Evolutionary conservation across 1,140 invertebrate species (phyloP), one percentile per base, ranked within the genome.

Genomic region (Cyphomyrmex costatus): DNA sequence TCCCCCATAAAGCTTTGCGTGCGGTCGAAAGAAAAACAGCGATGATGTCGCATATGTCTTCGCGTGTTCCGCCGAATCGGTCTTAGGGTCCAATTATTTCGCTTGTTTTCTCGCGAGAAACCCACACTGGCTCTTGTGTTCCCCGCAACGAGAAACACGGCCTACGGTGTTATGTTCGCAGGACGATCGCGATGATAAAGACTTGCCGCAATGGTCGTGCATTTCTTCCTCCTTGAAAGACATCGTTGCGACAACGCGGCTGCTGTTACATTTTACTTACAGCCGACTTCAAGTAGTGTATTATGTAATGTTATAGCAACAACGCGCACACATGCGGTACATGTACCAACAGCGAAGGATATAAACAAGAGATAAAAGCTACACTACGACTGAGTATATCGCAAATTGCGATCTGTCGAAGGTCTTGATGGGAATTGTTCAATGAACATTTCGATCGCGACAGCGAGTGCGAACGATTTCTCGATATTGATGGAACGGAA

Each of bases 41-140:
- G 21, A 85, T 46, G 74, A 85, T 56, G 65, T 65, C 63, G 46
- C 85, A 68, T 83, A 82, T 12, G 78, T 83, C 78, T 70, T 82
- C 16, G 85, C 89, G 86, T 70, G 80, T 87, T 85, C 86, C 78
- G 85, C 36, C 71, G 89, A 90, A 90, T 87, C 86, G 84, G 86
- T 85, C 86, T 84, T 86, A 76, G 83, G 65, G 70, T 51, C 88
- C 90, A 91, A 91, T 91, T 91, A 91, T 90, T 90, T 88, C 88
- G 88, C 85, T 88, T 88, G 86, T 89, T 91, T 89, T 78, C 86
- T 83, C 63, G 63, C 63, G 83, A n/a, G n/a, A 51, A 78, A 87
- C 90, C 86, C 86, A 85, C 86, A 83, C n/a, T 87, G 86, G 53
- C 61, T 89, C 88, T 80, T 68, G 85, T 46, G 24, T 71, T 21